A percentile compares a stretch with the other conserved stretches of the same genome.
Conservation (phyloP, 2,888 invertebrate genomes). For the Taphrorychus bicolor region DNA sequence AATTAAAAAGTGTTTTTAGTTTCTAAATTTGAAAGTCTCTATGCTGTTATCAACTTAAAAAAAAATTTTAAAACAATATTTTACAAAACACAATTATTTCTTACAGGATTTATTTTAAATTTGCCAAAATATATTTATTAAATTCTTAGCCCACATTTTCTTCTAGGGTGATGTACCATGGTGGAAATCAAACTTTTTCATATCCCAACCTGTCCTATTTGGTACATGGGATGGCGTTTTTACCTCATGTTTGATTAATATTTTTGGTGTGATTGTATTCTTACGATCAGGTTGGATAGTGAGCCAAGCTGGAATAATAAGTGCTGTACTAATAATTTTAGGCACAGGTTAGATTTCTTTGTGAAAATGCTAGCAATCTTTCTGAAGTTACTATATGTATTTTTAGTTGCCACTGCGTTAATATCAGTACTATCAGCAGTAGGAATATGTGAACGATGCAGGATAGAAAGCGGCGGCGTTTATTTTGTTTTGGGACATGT, state of each 20-base stretch:
- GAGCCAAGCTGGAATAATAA: constrained; percentile 84
- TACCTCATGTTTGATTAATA: constrained; percentile 95
- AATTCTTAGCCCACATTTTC: not conserved
- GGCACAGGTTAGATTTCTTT: constrained; percentile 71
- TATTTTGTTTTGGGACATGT: constrained; percentile 95
- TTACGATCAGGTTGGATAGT: constrained; percentile 97
- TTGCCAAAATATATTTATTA: too few relatives aligned
- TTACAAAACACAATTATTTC: too few relatives aligned
- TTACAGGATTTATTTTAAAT: too few relatives aligned
- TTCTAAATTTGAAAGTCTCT: too few relatives aligned
- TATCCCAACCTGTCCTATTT: constrained; percentile 94
- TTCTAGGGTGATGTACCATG: constrained; percentile 80
- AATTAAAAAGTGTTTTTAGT: too few relatives aligned
- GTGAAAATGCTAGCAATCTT: not conserved
- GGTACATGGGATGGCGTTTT: constrained; percentile 99
- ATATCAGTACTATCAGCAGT: constrained; percentile 94
- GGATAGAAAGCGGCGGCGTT: constrained; percentile 96
- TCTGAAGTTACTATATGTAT: too few relatives aligned
- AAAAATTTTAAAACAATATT: too few relatives aligned
- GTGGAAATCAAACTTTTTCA: constrained; percentile 97
- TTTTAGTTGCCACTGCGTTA: constrained; percentile 83
- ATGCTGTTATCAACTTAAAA: too few relatives aligned
- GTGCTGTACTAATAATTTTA: constrained; percentile 81
- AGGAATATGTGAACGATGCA: constrained; percentile 94
- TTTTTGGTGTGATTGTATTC: constrained; percentile 97